phyloP scores from a whole-genome alignment of 2,888 invertebrate species.

The Morpho helenor region DNA sequence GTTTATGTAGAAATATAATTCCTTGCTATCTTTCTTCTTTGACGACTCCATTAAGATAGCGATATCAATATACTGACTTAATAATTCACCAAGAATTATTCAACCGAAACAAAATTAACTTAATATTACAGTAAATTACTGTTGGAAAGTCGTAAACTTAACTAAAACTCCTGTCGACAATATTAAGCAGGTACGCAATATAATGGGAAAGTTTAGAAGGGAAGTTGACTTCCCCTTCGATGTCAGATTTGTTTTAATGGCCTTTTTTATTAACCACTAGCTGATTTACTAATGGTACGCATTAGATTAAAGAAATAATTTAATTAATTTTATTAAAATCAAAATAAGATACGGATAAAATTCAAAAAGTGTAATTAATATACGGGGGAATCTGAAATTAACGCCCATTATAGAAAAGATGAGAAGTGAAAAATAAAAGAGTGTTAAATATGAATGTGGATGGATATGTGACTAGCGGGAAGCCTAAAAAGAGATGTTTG shows the following conservation, averaged over 20 bases:
- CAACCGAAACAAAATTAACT: slow-evolving; percentile 7
- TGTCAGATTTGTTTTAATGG: slow-evolving; percentile 12
- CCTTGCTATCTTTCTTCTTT: not conserved
- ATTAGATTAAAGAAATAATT: too few relatives aligned
- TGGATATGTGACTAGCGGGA: too few relatives aligned
- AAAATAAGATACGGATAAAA: too few relatives aligned
- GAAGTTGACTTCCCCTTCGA: slow-evolving; percentile 10
- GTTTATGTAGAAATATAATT: not conserved
- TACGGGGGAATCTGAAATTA: too few relatives aligned
- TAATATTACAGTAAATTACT: slow-evolving; percentile 15
- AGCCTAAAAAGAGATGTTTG: too few relatives aligned
- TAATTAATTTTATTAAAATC: too few relatives aligned
- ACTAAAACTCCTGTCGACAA: slow-evolving; percentile 15
- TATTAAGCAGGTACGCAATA: slow-evolving; percentile 23
- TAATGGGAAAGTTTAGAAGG: slow-evolving; percentile 22
- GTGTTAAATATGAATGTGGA: too few relatives aligned
- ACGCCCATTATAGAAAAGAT: too few relatives aligned
- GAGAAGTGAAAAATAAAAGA: too few relatives aligned
- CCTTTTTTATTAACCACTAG: slow-evolving; percentile 3
- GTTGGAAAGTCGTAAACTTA: slow-evolving; percentile 10
- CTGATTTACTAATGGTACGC: not conserved
- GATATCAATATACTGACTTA: slow-evolving; percentile 5
- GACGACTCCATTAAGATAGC: slow-evolving; percentile 5
- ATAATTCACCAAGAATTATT: slow-evolving; percentile 3
- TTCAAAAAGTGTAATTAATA: too few relatives aligned